Conservation (phyloP, 2,888 invertebrate genomes). For the Andrena marginata region DNA sequence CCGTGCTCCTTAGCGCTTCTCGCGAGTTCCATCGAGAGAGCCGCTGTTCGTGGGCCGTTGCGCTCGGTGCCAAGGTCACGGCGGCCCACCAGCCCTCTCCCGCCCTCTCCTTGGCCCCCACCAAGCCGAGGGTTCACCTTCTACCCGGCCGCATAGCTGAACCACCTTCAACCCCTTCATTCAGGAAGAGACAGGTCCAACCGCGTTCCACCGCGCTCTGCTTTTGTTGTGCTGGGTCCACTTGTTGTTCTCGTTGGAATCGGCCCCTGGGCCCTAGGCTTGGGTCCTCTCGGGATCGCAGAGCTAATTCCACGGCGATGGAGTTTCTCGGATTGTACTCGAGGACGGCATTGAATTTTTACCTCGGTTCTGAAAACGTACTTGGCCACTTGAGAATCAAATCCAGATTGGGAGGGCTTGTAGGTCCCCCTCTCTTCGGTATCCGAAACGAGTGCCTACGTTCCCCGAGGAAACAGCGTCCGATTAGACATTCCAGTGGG, state of each 20-base stretch:
- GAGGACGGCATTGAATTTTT: no score
- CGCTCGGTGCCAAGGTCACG: constrained; percentile 75
- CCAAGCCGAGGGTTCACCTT: constrained; percentile 33
- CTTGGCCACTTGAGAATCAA: no score
- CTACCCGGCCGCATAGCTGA: constrained; percentile 10
- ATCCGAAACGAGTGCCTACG: not conserved
- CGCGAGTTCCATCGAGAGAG: constrained; percentile 36
- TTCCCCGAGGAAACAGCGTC: not conserved
- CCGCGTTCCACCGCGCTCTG: not conserved
- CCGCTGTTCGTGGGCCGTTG: constrained; percentile 67
- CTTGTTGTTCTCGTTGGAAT: not conserved
- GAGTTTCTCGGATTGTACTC: no score
- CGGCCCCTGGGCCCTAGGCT: not conserved
- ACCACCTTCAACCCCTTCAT: constrained; percentile 68
- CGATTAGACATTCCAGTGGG: not conserved
- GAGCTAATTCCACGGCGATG: no score
- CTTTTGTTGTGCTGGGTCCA: not conserved
- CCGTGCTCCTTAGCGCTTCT: constrained; percentile 64
- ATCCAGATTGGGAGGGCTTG: no score
- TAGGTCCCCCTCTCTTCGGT: no score
- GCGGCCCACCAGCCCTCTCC: constrained; percentile 60
- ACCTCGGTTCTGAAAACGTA: no score
- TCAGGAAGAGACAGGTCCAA: constrained; percentile 44
- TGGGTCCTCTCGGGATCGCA: no score
- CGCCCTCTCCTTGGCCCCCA: constrained; percentile 14